Evolutionary conservation across 1,140 invertebrate genomes (phyloP), one percentile per base, ranked within the genome.

Genomic region (Holcopasites calliopsidis): DNA sequence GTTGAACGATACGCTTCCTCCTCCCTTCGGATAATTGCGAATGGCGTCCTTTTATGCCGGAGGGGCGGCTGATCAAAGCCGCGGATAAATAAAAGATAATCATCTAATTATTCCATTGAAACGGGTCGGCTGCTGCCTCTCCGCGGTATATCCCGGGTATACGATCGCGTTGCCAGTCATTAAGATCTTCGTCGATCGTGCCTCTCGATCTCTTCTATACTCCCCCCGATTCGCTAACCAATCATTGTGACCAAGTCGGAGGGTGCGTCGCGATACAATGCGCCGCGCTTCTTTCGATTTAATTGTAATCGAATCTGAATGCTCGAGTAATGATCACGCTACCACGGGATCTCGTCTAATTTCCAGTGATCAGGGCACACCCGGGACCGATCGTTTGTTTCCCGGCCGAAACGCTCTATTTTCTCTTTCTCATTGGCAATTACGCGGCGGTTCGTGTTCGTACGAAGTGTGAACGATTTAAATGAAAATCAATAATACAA

Each of bases 61-160:
- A 73, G 68, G 77, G 81, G 78, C 83, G 88, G 79, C 72, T 85
- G 84, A 90, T 90, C 87, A 89, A 89, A 90, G 88, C 84, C 83
- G 82, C 80, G 61, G 84, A 88, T 87, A 89, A 89, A 90, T 89
- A 86, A 87, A 85, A 88, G 84, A 82, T 88, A 88, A 88, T 89
- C 86, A 85, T 87, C 83, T 88, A 90, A 90, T 90, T 90, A 90
- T 88, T 87, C 87, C 83, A 86, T 90, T 89, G 87, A 87, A 83
- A 76, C 70, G 58, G n/a, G 33, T 66, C 62, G 35, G 54, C 72
- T 76, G 70, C 74, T 66, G 76, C 49, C 70, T 52, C 69, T 73
- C 68, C 55, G 26, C 38, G 58, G 35, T 68, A 28, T 70, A 73
- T 70, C 52, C 61, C 55, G 21, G 26, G 49, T 65, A 33, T 72